Evolutionary conservation across 2,888 invertebrate genomes (phyloP).

Genomic region (Acronicta alni): DNA sequence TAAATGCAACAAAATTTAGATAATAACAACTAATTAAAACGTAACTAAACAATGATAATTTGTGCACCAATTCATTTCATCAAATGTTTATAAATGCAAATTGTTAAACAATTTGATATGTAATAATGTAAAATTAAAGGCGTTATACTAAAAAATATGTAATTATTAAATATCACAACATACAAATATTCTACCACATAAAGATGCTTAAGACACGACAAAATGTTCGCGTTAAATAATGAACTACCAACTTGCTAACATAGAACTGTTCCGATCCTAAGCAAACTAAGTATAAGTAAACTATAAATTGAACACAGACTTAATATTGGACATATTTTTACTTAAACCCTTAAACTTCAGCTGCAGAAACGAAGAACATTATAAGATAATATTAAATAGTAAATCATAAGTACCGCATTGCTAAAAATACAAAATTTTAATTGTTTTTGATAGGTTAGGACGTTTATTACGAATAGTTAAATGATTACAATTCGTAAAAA

Average conservation of each 20-base stretch:
- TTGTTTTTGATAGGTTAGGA: constrained; percentile 13
- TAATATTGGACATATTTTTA: constrained; percentile 43
- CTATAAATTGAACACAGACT: constrained; percentile 59
- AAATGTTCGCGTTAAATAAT: constrained; percentile 18
- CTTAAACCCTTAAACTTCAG: constrained; percentile 34
- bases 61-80: constrained; percentile 65
- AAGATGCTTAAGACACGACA: constrained; percentile 19
- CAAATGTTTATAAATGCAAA: constrained; percentile 67
- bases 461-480: constrained; percentile 57
- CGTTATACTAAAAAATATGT: constrained; percentile 32
- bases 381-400: constrained; percentile 31
- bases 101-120: constrained; percentile 74
- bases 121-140: constrained; percentile 57
- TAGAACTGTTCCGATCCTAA: constrained; percentile 19
- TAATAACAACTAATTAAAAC: constrained; percentile 50
- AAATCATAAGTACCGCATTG: constrained; percentile 42
- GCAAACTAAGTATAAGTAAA: constrained; percentile 38
- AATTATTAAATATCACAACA: constrained; percentile 69
- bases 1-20: constrained; percentile 75
- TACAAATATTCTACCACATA: constrained; percentile 55
- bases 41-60: constrained; percentile 62
- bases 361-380: constrained; percentile 35
- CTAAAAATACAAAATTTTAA: constrained; percentile 31
- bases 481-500: constrained; percentile 70
- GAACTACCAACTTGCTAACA: constrained; percentile 33